Evolutionary conservation across 2,113 vertebrate species (phyloP).

Genomic region (Myanophis thanlyinensis): DNA sequence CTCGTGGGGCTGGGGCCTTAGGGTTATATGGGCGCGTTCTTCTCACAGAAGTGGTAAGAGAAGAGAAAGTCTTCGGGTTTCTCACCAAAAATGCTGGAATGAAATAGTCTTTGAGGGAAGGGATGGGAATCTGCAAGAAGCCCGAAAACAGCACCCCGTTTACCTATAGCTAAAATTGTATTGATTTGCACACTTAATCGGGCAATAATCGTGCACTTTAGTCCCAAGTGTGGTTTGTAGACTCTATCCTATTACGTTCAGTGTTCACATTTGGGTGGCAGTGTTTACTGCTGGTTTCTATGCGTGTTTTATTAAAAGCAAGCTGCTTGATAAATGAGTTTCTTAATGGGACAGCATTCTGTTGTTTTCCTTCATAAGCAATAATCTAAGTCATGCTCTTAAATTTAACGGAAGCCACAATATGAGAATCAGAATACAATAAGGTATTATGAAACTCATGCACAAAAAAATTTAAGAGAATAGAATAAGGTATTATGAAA

Average conservation of each 20-base stretch:
- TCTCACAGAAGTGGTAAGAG: background rate
- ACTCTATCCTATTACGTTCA: background rate
- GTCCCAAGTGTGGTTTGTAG: background rate
- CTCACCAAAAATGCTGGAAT: background rate
- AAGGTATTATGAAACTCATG: background rate
- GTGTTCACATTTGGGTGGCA: background rate
- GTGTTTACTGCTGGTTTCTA: background rate
- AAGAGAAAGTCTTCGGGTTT: background rate
- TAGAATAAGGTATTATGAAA: too few species aligned
- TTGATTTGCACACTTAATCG: background rate
- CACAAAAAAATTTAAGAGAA: too few species aligned
- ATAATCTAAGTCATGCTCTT: background rate
- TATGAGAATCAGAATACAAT: background rate
- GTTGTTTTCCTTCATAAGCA: background rate
- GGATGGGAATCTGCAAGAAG: background rate
- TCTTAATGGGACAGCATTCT: background rate
- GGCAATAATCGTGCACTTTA: background rate
- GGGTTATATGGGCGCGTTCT: too few species aligned
- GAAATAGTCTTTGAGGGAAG: background rate
- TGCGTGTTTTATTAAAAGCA: background rate
- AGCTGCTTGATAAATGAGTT: background rate
- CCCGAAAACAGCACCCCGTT: background rate
- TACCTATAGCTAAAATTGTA: background rate
- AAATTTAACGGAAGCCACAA: background rate
- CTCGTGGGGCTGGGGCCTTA: background rate